Base-by-base conservation (phyloP, 2,888 invertebrate species). In the Boloria euphrosyne region DNA sequence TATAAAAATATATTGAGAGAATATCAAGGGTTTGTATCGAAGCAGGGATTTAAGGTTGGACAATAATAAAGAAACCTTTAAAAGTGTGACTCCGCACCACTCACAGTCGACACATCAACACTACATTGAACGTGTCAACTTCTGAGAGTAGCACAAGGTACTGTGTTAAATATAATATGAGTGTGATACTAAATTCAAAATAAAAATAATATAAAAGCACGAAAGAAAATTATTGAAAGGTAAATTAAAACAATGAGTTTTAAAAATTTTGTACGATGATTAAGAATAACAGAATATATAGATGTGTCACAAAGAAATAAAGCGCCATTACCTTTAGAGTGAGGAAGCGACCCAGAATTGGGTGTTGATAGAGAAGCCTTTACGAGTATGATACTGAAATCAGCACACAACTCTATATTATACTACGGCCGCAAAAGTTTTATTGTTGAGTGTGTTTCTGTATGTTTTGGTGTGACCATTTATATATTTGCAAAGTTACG, bases 31-130 rank as follows among this genome's bases (percentile, higher is more conserved):
- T 70, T 76, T 78, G 78, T 78, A 38, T 80, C 72, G 78, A 84
- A 85, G 82, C 84, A 78, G 83, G 76, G 78, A 47, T 59, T 17
- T 58, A 78, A 75, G 82, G 82, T 81, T 83, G 82, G 80, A 79
- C 84, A 82, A 38, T 89, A 87, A 89, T 87, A 88, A 86, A 85
- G 83, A 81, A 83, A 80, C 78, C 84, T 90, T 90, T 89, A 90
- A 87, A 90, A 89, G 82, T 80, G 82, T 81, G 80, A 84, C 86
- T 85, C 84, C 86, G 84, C 81, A 85, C 83, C 80, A 81, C 62
- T 38, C 10, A 38, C 63, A 58, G 66, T 46, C 66, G 62, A 60
- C 86, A 89, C 87, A 86, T 89, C 87, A 84, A 86, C 85, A 86
- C 85, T 74, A 80, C 78, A 80, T 81, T 78, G 50, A 49, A 65